Evolutionary conservation across 2,888 invertebrate species (phyloP).

Genomic region (Nemotelus pantherinus): DNA sequence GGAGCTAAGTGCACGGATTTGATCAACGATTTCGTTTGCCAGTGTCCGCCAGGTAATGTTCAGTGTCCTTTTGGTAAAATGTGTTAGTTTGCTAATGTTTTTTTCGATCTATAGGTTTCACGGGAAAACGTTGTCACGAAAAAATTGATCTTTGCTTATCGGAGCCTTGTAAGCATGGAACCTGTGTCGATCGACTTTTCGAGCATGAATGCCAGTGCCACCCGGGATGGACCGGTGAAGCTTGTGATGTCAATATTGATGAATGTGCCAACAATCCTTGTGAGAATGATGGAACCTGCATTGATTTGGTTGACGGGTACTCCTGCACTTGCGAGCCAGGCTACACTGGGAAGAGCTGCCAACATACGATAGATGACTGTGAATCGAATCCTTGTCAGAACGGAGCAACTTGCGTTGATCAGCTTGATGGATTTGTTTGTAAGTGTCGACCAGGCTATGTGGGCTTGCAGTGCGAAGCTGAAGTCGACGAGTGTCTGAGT

Average conservation of each 20-base stretch:
- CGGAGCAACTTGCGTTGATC: slow-evolving; percentile 87
- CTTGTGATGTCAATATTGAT: slow-evolving; percentile 91
- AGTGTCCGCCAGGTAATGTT: slow-evolving; percentile 78
- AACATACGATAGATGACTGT: slow-evolving; percentile 93
- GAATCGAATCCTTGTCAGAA: slow-evolving; percentile 90
- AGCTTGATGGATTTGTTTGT: slow-evolving; percentile 89
- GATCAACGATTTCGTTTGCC: slow-evolving; percentile 92
- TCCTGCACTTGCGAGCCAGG: slow-evolving; percentile 93
- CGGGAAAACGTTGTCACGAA: slow-evolving; percentile 94
- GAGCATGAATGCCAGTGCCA: slow-evolving; percentile 89
- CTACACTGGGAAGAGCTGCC: slow-evolving; percentile 91
- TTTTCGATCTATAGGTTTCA: slow-evolving; percentile 70
- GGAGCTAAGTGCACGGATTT: slow-evolving; percentile 94
- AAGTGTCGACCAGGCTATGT: slow-evolving; percentile 93
- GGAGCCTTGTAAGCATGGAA: slow-evolving; percentile 91
- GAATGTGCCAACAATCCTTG: slow-evolving; percentile 91
- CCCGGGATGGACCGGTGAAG: slow-evolving; percentile 88
- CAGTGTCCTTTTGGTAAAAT: not conserved
- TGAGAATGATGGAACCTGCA: slow-evolving; percentile 90
- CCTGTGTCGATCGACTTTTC: slow-evolving; percentile 90
- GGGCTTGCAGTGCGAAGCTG: slow-evolving; percentile 92
- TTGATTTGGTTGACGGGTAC: slow-evolving; percentile 85
- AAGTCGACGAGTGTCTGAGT: slow-evolving; percentile 89
- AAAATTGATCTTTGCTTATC: slow-evolving; percentile 92
- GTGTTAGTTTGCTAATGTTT: not conserved